phyloP scores from a whole-genome alignment of 2,888 invertebrate species.

The Orthosia incerta region DNA sequence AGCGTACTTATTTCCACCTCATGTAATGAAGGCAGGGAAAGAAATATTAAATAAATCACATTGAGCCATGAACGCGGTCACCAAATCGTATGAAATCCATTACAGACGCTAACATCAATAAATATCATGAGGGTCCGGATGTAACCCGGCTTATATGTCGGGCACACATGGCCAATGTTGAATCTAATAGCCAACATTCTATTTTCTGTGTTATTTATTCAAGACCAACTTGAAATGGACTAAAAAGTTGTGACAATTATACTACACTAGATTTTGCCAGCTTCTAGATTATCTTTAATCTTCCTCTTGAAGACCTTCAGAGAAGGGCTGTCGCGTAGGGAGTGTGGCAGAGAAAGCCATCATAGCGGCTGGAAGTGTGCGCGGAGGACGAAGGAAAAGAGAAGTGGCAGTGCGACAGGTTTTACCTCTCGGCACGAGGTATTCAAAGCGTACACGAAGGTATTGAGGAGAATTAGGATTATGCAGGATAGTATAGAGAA shows the following conservation, averaged over 20 bases:
- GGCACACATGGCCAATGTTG: background rate
- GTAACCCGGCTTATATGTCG: slow-evolving; percentile 15
- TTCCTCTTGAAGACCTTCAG: too few relatives aligned
- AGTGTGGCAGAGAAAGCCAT: too few relatives aligned
- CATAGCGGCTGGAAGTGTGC: too few relatives aligned
- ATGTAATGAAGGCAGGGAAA: background rate
- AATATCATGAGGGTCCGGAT: slow-evolving; percentile 36
- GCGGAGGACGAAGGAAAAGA: too few relatives aligned
- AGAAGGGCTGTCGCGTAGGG: too few relatives aligned
- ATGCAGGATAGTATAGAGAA: too few relatives aligned
- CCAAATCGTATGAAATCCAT: slow-evolving; percentile 37
- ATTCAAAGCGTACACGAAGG: too few relatives aligned
- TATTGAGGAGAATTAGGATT: too few relatives aligned
- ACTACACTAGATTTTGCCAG: too few relatives aligned
- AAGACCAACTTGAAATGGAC: background rate
- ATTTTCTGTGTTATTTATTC: background rate
- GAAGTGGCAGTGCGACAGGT: too few relatives aligned
- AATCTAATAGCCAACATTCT: slow-evolving; percentile 11
- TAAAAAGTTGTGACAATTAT: background rate
- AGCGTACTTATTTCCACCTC: background rate
- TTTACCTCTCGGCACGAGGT: too few relatives aligned
- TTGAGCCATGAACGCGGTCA: slow-evolving; percentile 28
- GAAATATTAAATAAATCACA: slow-evolving; percentile 9
- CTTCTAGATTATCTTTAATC: too few relatives aligned
- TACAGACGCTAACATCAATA: slow-evolving; percentile 35